phyloP scores from a whole-genome alignment of 2,888 invertebrate species.

The Cristatella mucedo region DNA sequence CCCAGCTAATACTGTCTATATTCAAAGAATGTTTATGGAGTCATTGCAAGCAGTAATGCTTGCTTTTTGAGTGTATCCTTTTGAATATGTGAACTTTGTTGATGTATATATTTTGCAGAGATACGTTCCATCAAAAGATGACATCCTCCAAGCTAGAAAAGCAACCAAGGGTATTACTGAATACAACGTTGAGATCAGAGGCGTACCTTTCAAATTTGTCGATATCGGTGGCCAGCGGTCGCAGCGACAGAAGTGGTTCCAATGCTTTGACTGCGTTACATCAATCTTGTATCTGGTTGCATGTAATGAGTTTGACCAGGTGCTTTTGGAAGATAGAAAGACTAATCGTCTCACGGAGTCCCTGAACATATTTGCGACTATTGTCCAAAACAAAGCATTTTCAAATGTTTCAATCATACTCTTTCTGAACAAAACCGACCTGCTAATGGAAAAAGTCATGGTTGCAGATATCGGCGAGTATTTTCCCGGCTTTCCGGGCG shows the following conservation, averaged over 20 bases:
- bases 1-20: too few species aligned
- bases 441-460: conserved; percentile 62
- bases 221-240: conserved; percentile 73
- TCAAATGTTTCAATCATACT: conserved; percentile 84
- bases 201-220: conserved; percentile 64
- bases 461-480: conserved; percentile 40
- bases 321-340: conserved; percentile 74
- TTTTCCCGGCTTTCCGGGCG: conserved; percentile 41
- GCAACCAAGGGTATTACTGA: conserved; percentile 95
- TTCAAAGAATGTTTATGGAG: too few species aligned
- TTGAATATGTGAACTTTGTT: too few species aligned
- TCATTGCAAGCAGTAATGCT: too few species aligned
- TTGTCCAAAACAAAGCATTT: conserved; percentile 89
- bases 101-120: conserved; percentile 51
- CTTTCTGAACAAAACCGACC: conserved; percentile 92
- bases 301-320: conserved; percentile 93
- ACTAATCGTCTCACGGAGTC: conserved; percentile 92
- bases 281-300: conserved; percentile 93
- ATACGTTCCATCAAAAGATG: conserved; percentile 77
- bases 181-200: conserved; percentile 76
- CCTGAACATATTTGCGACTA: conserved; percentile 90
- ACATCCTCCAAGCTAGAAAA: conserved; percentile 89
- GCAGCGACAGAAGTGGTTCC: conserved; percentile 95
- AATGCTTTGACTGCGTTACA: conserved; percentile 91
- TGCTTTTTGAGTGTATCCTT: too few species aligned